phyloP scores from a whole-genome alignment of 2,797 vertebrate genomes.

The Ficedula albicollis region DNA sequence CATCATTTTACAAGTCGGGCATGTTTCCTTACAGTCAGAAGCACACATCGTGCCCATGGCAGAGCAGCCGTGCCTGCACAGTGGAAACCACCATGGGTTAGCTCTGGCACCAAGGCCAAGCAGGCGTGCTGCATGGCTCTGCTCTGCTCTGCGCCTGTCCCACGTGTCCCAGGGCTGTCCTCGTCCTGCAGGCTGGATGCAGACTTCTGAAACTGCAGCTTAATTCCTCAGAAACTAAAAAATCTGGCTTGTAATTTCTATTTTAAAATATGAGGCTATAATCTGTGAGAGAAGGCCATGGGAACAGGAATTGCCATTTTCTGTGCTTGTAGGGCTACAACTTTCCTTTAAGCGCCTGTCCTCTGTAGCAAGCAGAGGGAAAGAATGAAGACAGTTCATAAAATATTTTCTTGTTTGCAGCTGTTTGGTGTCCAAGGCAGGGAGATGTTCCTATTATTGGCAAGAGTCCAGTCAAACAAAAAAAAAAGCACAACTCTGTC shows the following conservation, averaged over 20 bases:
- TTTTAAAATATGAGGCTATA: not conserved
- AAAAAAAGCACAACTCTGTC: not conserved
- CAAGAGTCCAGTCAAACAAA: not conserved
- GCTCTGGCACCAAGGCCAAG: not conserved
- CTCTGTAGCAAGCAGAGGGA: not conserved
- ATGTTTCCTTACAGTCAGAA: not conserved
- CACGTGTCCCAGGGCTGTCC: accelerated
- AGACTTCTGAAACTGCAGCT: not conserved
- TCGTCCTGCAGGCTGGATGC: accelerated
- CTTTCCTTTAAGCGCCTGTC: not conserved
- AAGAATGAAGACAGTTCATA: not conserved
- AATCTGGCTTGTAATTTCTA: not conserved
- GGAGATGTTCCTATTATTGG: not conserved
- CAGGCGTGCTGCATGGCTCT: accelerated
- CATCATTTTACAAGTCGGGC: not conserved
- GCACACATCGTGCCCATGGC: accelerated
- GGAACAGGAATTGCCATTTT: not conserved
- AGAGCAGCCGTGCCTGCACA: not conserved
- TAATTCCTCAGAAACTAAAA: not conserved
- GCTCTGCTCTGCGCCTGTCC: not conserved
- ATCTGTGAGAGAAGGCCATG: not conserved
- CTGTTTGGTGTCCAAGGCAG: not conserved
- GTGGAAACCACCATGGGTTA: accelerated
- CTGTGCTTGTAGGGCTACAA: not conserved
- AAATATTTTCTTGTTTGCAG: not conserved